Base-by-base conservation (phyloP, 1,140 invertebrate genomes). In the Temnothorax longispinosus region DNA sequence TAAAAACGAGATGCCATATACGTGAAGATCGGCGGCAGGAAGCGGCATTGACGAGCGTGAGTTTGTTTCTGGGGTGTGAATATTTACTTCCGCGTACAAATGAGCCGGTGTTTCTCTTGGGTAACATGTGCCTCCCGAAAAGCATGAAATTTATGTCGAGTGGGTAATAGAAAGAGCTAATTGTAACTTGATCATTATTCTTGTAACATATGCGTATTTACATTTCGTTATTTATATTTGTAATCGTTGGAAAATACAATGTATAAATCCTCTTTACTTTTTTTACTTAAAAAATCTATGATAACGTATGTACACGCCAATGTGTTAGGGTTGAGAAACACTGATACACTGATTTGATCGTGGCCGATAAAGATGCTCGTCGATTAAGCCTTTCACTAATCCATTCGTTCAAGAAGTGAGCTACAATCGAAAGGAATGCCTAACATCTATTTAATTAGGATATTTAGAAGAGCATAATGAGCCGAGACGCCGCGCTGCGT, bases 391-490 rank as follows among this genome's bases (percentile, higher is more conserved):
- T 78, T 87, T 80, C 44, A 18, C 52, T 18, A 67, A 56, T 44
- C 35, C n/a, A 41, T 52, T 56, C 27, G 81, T 74, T 50, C 27
- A 13, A 44, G 21, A 35, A 13, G 21, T 15, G 71, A 41, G 56
- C n/a, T n/a, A 41, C 64, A 50, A 35, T 76, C 32, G 71, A 50
- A 65, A 65, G 5, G 62, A 38, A 47, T 71, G 72, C 52, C 65
- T 82, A 82, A 85, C 87, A 44, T 27, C 44, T 35, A 38, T 54
- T 89, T 89, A 89, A 89, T 89, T 86, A 85, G 85, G 85, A 86
- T 86, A 78, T 78, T 78, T 65, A 69, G 21, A 21, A 60, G 21
- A 60, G 52, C 65, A 38, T 72, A 78, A 88, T 86, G 74, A 65
- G 58, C 56, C 11, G 11, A 47, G 47, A 13, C 47, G 47, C 2